Percentiles rank a stretch among this genome's conserved stretches.
These are phyloP conservation scores for Campodea augens DNA, from an alignment of 1,140 invertebrate genomes.

Conservation along the genomic window DNA sequence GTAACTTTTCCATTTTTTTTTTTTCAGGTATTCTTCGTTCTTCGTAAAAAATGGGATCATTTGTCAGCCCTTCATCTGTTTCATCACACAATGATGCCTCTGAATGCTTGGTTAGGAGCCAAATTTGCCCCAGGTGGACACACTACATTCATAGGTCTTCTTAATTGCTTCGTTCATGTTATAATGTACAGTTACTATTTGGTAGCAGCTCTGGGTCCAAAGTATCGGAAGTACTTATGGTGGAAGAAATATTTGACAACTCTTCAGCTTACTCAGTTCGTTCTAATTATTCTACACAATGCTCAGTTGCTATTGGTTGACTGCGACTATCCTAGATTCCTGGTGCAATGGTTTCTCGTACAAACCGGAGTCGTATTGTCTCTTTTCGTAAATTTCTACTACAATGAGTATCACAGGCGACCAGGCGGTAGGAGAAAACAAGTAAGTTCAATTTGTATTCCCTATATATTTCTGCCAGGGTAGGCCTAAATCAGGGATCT, in stretches of 20 bases:
- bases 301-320: conserved; percentile 28
- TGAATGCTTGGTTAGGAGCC: conserved; percentile 81
- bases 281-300: conserved; percentile 25
- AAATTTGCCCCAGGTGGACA: conserved; percentile 50
- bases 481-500: too few species aligned
- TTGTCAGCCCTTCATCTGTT: conserved; percentile 78
- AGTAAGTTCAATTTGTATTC: too few species aligned
- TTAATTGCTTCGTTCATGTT: conserved; percentile 12
- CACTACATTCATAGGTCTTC: conserved; percentile 11
- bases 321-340: conserved; percentile 25
- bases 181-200: conserved; percentile 13
- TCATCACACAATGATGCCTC: conserved; percentile 80
- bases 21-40: conserved; percentile 56
- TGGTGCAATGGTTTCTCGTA: conserved; percentile 23
- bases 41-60: conserved; percentile 68
- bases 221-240: conserved; percentile 13
- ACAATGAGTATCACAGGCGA: conserved; percentile 24
- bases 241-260: conserved; percentile 12
- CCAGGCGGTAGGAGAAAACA: conserved; percentile 1
- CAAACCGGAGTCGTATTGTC: conserved; percentile 30
- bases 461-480: too few species aligned
- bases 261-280: conserved; percentile 23
- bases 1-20: too few species aligned
- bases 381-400: conserved; percentile 31
- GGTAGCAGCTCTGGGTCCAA: conserved; percentile 11